phyloP scores from a whole-genome alignment of 2,113 vertebrate genomes.

The Nothobranchius furzeri region DNA sequence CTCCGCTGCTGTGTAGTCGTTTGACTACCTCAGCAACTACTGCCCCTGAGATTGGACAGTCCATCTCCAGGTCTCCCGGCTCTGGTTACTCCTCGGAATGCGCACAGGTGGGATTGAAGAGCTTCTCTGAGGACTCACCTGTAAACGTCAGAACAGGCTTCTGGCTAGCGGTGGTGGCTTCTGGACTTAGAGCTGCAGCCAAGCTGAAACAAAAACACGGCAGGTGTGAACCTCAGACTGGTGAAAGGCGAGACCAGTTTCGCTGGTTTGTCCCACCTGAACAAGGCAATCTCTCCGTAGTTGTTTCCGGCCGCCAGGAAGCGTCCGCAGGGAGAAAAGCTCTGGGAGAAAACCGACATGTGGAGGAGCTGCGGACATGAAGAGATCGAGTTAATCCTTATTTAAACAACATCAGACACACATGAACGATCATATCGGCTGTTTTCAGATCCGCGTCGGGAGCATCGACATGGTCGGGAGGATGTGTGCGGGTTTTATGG shows the following conservation, averaged over 20 bases:
- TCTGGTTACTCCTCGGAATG: no score
- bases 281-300: slow-evolving; percentile 87
- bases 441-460: background rate
- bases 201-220: slow-evolving; percentile 71
- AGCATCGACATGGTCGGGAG: no score
- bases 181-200: slow-evolving; percentile 86
- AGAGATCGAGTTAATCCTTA: background rate
- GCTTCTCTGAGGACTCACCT: slow-evolving; percentile 73
- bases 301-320: slow-evolving; percentile 89
- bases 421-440: background rate
- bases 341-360: slow-evolving; percentile 90
- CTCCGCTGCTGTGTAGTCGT: no score
- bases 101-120: no score
- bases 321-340: slow-evolving; percentile 87
- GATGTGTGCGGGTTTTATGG: background rate
- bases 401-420: background rate
- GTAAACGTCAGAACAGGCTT: slow-evolving; percentile 84
- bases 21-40: no score
- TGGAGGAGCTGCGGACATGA: slow-evolving; percentile 79
- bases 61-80: no score
- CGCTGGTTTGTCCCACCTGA: slow-evolving; percentile 78
- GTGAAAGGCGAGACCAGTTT: background rate
- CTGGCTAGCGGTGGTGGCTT: slow-evolving; percentile 81
- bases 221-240: background rate
- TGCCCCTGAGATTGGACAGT: no score